A percentile compares a stretch with the other conserved stretches of the same genome.
phyloP scores from a whole-genome alignment of 2,113 vertebrate species.

The Poecile atricapillus region DNA sequence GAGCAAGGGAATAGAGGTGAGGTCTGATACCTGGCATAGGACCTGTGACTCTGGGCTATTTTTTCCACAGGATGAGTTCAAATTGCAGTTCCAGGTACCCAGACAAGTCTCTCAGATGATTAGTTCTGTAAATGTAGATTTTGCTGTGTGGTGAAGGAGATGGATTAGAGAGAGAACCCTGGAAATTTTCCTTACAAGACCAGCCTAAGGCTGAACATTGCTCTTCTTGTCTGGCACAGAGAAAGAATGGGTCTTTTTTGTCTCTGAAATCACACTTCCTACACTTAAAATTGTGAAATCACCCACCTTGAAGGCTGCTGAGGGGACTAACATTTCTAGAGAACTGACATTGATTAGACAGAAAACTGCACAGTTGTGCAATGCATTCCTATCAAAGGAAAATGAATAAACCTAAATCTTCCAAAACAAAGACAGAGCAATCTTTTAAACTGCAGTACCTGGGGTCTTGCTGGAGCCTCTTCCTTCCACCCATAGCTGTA shows the following conservation, averaged over 20 bases:
- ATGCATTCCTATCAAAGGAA: background rate
- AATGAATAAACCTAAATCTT: background rate
- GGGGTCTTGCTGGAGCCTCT: background rate
- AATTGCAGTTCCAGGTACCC: background rate
- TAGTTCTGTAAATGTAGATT: background rate
- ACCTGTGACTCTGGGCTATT: background rate
- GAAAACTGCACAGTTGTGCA: background rate
- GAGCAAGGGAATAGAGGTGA: background rate
- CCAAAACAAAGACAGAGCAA: background rate
- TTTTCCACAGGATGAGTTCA: background rate
- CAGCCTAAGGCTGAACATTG: background rate
- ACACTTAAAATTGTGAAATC: background rate
- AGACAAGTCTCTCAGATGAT: background rate
- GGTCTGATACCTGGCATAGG: background rate
- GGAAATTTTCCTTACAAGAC: background rate
- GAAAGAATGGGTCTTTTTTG: background rate
- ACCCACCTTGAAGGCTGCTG: background rate
- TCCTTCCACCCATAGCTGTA: accelerated
- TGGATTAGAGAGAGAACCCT: background rate
- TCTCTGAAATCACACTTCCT: background rate
- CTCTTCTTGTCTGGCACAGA: background rate
- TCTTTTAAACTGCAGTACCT: background rate
- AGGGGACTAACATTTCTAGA: background rate
- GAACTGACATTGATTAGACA: background rate
- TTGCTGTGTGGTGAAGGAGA: background rate